These are phyloP conservation scores for Battus philenor DNA, from an alignment of 1,140 invertebrate species.

Conservation along the genomic window DNA sequence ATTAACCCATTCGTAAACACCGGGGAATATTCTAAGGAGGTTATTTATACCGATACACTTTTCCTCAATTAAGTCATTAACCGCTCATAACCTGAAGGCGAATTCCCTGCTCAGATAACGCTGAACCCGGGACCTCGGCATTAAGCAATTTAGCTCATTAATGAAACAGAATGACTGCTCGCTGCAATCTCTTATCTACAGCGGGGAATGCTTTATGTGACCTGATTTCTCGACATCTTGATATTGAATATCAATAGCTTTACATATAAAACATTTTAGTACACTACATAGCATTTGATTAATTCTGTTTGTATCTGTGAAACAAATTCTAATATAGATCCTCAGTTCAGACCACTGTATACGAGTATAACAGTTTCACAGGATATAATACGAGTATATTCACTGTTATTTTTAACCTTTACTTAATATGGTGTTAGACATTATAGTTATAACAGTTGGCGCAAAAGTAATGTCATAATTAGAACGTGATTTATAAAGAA, in stretches of 20 bases:
- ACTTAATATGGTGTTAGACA: no score
- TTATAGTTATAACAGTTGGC: no score
- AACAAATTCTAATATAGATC: no score
- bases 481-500: no score
- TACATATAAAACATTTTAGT: no score
- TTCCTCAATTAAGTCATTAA: slow-evolving; percentile 26
- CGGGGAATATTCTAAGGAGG: neutral
- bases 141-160: slow-evolving; percentile 62
- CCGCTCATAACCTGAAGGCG: slow-evolving; percentile 16
- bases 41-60: slow-evolving; percentile 16
- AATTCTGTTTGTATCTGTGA: no score
- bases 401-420: no score
- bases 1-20: neutral
- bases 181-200: slow-evolving; percentile 30
- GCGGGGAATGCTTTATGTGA: slow-evolving; percentile 24
- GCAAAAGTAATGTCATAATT: no score
- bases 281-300: no score
- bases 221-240: slow-evolving; percentile 21
- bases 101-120: slow-evolving; percentile 42
- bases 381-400: no score
- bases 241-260: slow-evolving; percentile 4
- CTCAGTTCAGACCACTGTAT: no score
- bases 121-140: slow-evolving; percentile 51
- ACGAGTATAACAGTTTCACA: no score
- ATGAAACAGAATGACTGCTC: slow-evolving; percentile 25